Evolutionary conservation across 1,140 invertebrate genomes (phyloP).

Genomic region (Drosophila athabasca): DNA sequence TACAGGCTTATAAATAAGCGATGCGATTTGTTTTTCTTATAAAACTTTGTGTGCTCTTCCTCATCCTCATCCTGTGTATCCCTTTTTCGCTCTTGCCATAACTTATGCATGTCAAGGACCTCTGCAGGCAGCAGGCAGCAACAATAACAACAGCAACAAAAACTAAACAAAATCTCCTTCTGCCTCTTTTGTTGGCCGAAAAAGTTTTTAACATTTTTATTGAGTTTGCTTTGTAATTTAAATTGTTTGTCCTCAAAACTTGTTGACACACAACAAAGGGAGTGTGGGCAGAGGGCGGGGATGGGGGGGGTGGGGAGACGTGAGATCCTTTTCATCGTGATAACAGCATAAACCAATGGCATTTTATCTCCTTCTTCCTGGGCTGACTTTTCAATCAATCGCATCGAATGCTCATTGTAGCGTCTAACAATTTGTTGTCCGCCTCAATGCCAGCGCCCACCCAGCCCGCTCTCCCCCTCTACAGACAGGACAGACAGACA

Average conservation of each 20-base stretch:
- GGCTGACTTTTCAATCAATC: slow-evolving; percentile 76
- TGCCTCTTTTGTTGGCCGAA: slow-evolving; percentile 50
- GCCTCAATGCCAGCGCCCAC: slow-evolving; percentile 55
- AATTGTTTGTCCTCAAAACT: slow-evolving; percentile 71
- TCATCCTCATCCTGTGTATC: slow-evolving; percentile 22
- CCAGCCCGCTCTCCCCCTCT: background rate
- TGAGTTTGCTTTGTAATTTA: slow-evolving; percentile 81
- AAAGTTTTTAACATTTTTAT: slow-evolving; percentile 75
- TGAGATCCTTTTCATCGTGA: slow-evolving; percentile 15
- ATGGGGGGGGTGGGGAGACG: slow-evolving; percentile 5
- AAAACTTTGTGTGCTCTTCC: slow-evolving; percentile 55
- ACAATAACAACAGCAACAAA: slow-evolving; percentile 23
- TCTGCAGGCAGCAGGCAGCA: background rate
- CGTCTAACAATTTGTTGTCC: slow-evolving; percentile 74
- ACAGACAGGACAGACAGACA: background rate
- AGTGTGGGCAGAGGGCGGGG: slow-evolving; percentile 3
- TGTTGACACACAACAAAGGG: slow-evolving; percentile 52
- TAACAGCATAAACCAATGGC: slow-evolving; percentile 65
- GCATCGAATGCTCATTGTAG: slow-evolving; percentile 77
- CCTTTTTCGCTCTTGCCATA: slow-evolving; percentile 50
- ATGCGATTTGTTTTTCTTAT: slow-evolving; percentile 75
- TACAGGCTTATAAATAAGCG: slow-evolving; percentile 76
- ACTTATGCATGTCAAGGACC: slow-evolving; percentile 75
- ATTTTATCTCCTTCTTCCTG: slow-evolving; percentile 61
- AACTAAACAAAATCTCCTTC: slow-evolving; percentile 71